phyloP scores from a whole-genome alignment of 2,888 invertebrate genomes.

The Temnothorax unifasciatus region DNA sequence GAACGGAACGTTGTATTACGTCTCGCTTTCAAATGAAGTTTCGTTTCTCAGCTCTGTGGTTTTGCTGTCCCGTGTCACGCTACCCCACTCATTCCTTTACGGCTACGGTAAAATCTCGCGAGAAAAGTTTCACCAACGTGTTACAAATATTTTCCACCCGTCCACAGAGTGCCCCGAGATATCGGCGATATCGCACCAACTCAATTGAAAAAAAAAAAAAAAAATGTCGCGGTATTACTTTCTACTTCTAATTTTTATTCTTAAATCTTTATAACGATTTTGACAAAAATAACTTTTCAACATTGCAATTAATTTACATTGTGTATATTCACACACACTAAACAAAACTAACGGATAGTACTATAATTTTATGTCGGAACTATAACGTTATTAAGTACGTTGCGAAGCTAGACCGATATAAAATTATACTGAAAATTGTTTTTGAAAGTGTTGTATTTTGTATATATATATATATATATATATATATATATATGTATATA shows the following conservation, averaged over 20 bases:
- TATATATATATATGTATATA: background rate
- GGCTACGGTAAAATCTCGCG: slow-evolving; percentile 30
- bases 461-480: background rate
- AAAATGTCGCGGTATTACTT: background rate
- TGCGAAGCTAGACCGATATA: background rate
- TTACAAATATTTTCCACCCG: slow-evolving; percentile 55
- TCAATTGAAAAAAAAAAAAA: slow-evolving; percentile 4
- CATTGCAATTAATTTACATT: background rate
- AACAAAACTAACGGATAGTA: background rate
- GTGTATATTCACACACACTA: background rate
- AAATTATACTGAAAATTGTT: slow-evolving; percentile 1
- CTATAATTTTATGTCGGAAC: background rate
- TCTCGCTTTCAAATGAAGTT: slow-evolving; percentile 55
- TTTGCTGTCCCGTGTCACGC: slow-evolving; percentile 30
- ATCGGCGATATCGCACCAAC: background rate
- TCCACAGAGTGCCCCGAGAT: background rate
- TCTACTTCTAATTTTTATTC: background rate
- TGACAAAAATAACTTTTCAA: background rate
- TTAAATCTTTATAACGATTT: background rate
- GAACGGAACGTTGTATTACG: slow-evolving; percentile 22
- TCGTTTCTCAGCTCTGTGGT: slow-evolving; percentile 34
- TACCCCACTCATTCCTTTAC: background rate
- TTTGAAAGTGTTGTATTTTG: background rate
- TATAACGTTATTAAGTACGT: background rate
- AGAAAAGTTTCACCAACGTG: slow-evolving; percentile 57